phyloP scores from a whole-genome alignment of 1,140 invertebrate species.

The Calycopis cecrops region DNA sequence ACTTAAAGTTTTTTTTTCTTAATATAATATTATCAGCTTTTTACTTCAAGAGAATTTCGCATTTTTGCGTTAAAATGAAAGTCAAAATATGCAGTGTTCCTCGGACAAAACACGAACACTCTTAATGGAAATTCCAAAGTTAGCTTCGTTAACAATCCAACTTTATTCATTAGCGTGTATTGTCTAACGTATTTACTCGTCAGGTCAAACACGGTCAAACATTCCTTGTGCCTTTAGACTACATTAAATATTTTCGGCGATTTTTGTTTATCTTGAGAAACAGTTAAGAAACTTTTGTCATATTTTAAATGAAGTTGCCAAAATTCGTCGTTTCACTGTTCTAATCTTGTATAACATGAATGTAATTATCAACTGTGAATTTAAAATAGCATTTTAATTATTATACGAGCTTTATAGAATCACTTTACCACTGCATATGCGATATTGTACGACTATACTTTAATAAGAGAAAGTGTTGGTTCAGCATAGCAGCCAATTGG shows the following conservation, averaged over 20 bases:
- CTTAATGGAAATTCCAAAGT: too few relatives aligned
- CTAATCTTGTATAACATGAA: conserved; percentile 35
- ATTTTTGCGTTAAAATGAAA: conserved; percentile 12
- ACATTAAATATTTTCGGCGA: conserved; percentile 55
- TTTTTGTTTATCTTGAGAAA: conserved; percentile 58
- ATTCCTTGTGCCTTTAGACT: conserved; percentile 51
- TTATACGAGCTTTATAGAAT: neutral
- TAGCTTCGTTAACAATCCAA: too few relatives aligned
- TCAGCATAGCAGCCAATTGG: conserved; percentile 49
- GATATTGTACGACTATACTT: conserved; percentile 20
- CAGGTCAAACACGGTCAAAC: conserved; percentile 57
- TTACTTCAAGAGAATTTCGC: too few relatives aligned
- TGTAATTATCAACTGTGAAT: conserved; percentile 19
- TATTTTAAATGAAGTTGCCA: conserved; percentile 40
- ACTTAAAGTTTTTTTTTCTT: too few relatives aligned
- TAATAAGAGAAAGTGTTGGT: conserved; percentile 57
- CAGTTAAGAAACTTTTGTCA: conserved; percentile 44
- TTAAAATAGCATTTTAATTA: neutral
- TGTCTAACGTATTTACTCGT: too few relatives aligned
- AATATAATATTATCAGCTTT: too few relatives aligned
- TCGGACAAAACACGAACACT: conserved; percentile 55
- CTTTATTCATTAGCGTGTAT: too few relatives aligned
- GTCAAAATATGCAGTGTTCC: conserved; percentile 42
- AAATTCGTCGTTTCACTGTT: conserved; percentile 32
- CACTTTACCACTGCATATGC: neutral